These are phyloP conservation scores for Crepidodera aurea DNA, from an alignment of 2,888 invertebrate genomes.

Conservation along the genomic window DNA sequence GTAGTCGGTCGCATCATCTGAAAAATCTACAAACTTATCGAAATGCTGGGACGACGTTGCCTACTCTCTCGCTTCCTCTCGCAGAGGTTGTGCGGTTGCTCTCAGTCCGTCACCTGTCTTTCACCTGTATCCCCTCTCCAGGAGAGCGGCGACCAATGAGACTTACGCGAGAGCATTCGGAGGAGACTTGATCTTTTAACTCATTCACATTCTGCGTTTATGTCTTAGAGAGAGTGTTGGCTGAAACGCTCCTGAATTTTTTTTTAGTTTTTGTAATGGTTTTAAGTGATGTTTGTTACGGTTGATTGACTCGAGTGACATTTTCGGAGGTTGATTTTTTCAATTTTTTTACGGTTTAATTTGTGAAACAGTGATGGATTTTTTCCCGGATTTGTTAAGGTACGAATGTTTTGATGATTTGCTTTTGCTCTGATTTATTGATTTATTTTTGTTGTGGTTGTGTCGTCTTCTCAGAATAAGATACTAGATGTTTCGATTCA, in stretches of 20 bases:
- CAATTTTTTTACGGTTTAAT: neutral
- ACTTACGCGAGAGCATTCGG: conserved; percentile 45
- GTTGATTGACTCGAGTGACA: conserved; percentile 12
- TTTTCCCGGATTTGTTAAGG: conserved; percentile 23
- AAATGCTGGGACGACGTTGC: conserved; percentile 18
- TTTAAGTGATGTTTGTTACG: conserved; percentile 33
- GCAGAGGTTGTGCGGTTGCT: conserved; percentile 24
- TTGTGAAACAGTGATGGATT: conserved; percentile 18
- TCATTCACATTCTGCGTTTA: conserved; percentile 42
- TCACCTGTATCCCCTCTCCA: conserved; percentile 57
- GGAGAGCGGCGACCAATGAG: conserved; percentile 49
- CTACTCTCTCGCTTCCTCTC: conserved; percentile 27
- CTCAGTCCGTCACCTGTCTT: conserved; percentile 46
- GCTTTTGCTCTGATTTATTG: conserved; percentile 13
- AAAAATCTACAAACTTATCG: conserved; percentile 34
- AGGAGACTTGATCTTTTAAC: conserved; percentile 55
- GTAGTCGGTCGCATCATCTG: conserved; percentile 29
- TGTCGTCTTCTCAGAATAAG: neutral
- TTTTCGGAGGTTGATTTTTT: conserved; percentile 9
- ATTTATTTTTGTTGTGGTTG: conserved; percentile 13
- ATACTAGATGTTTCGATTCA: too few species aligned
- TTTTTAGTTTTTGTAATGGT: conserved; percentile 22
- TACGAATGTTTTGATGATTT: neutral
- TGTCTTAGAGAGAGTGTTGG: conserved; percentile 38
- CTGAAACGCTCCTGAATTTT: conserved; percentile 20